A percentile compares a stretch with the other conserved stretches of the same genome.
Evolutionary conservation across 64 coral and sea anemone species (phyloP).

Genomic region (Pachyseris speciosa): DNA sequence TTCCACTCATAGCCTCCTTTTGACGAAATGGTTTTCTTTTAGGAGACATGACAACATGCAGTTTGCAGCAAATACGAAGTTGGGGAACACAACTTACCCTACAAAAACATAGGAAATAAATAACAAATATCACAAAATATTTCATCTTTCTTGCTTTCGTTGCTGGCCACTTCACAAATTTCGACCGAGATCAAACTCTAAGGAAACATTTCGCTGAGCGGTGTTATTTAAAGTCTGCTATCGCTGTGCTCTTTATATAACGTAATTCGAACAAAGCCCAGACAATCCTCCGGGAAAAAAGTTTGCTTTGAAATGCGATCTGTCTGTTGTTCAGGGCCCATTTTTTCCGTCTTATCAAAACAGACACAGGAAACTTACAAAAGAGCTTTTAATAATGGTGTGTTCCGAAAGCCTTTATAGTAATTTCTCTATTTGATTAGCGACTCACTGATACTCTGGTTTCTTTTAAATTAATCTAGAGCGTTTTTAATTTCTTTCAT

Average conservation of each 20-base stretch:
- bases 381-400: not conserved
- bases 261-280: not conserved
- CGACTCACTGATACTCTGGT: not conserved
- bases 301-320: slow-evolving; percentile 8
- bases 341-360: not conserved
- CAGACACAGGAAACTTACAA: not conserved
- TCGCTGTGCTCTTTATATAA: not conserved
- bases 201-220: not conserved
- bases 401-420: not conserved
- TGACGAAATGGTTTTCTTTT: too few species aligned
- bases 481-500: not conserved
- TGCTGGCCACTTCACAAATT: not conserved
- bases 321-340: not conserved
- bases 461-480: not conserved
- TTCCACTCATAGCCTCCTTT: too few species aligned
- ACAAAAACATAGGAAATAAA: not conserved
- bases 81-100: not conserved
- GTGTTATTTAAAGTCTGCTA: not conserved
- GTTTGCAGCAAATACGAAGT: not conserved
- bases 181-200: not conserved
- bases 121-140: not conserved
- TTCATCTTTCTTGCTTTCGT: not conserved
- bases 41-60: not conserved
- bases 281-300: slow-evolving; percentile 3
- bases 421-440: slow-evolving; percentile 2